Base-by-base conservation (phyloP, 2,888 invertebrate species). In the Andrena hattorfiana region DNA sequence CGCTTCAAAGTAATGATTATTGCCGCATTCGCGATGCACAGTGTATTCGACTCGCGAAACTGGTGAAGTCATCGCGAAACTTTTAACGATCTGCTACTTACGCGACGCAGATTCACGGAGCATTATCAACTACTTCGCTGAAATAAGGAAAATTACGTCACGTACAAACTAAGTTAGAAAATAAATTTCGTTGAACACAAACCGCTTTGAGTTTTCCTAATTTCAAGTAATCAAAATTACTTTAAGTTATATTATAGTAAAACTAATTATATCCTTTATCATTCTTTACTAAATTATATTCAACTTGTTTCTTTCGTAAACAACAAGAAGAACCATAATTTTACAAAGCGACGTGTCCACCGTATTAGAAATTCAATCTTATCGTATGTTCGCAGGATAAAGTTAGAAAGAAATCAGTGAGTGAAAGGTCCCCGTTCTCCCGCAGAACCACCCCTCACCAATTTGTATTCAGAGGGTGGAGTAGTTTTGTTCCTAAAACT, bases 401-500 rank as follows among this genome's bases (percentile, higher is more conserved):
- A 56, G 13, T 42, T 42, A 42, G 23, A 23, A 56, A 26, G 4
- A 62, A 62, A 20, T 30, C 16, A 48, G 64, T 26, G 26, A 26
- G 48, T 42, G 48, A 42, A 60, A 59, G n/a, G 26, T 59, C 28
- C 59, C 13, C 66, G 7, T 4, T 7, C 20, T 67, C 10, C 48
- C n/a, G 1, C 23, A 8, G 49, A 30, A 35, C 28, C 32, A n/a
- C 8, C 23, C 13, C 67, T 5, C 20, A 56, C 67, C 48, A 72
- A 68, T 72, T 80, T 63, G 56, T 72, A 80, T 81, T 67, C 81
- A 30, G 48, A 23, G 67, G 49, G 49, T 49, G 81, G 56, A 42
- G 42, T 16, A 71, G 80, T 79, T 79, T 68, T 79, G 80, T 81
- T 72, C 48, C 62, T 63, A 20, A 72, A 74, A 64, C 67, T 81